These are phyloP conservation scores for Maniola jurtina DNA, from an alignment of 1,140 invertebrate species.

Conservation along the genomic window DNA sequence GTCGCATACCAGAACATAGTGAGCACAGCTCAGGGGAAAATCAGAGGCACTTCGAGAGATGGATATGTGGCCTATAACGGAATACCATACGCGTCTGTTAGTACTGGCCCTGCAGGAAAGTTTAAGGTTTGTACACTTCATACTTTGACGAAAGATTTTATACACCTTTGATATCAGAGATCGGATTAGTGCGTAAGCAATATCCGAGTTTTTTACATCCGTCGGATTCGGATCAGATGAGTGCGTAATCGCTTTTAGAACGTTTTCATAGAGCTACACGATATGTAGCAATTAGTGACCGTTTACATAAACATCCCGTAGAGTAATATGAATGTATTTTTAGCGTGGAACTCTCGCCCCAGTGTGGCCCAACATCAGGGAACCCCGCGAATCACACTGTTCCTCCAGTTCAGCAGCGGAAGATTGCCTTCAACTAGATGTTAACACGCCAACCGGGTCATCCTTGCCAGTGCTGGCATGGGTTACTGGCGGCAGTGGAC, in stretches of 20 bases:
- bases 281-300: too few species aligned
- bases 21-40: conserved; percentile 50
- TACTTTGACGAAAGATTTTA: too few species aligned
- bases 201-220: too few species aligned
- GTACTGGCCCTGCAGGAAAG: conserved; percentile 28
- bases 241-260: too few species aligned
- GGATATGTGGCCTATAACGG: conserved; percentile 53
- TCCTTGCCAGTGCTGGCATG: conserved; percentile 80
- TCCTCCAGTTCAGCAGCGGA: conserved; percentile 37
- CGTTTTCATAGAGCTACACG: too few species aligned
- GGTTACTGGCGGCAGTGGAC: conserved; percentile 80
- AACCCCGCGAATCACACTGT: conserved; percentile 44
- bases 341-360: conserved; percentile 58
- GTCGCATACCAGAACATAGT: conserved; percentile 37
- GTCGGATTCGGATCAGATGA: too few species aligned
- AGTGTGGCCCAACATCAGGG: conserved; percentile 48
- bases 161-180: too few species aligned
- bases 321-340: conserved; percentile 17
- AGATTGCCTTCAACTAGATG: conserved; percentile 61
- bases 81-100: conserved; percentile 56
- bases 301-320: too few species aligned
- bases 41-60: conserved; percentile 42
- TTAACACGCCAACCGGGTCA: conserved; percentile 48
- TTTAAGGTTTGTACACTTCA: conserved; percentile 68
- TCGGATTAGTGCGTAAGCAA: too few species aligned